phyloP scores from a whole-genome alignment of 2,888 invertebrate species.

The Deroplatys truncata region DNA sequence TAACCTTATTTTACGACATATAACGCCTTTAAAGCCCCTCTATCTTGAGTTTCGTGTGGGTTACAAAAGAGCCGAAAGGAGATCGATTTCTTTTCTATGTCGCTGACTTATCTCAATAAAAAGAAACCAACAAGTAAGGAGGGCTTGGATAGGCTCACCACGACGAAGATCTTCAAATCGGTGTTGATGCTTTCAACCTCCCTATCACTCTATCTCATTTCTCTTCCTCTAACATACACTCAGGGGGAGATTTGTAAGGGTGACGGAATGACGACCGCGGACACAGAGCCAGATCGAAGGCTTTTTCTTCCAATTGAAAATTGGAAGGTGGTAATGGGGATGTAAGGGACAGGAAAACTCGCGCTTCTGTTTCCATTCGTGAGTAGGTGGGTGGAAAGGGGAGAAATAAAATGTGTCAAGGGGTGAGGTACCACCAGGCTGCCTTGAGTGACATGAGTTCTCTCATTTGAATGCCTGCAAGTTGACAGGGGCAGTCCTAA shows the following conservation, averaged over 20 bases:
- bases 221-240: background rate
- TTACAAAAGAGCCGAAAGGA: background rate
- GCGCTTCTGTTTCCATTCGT: background rate
- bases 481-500: background rate
- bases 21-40: background rate
- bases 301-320: slow-evolving; percentile 4
- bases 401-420: background rate
- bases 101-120: background rate
- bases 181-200: background rate
- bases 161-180: background rate
- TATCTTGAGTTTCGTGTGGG: background rate
- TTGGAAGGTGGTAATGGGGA: background rate
- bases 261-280: background rate
- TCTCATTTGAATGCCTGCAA: background rate
- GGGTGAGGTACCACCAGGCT: background rate
- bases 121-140: background rate
- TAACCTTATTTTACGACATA: background rate
- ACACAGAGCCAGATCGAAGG: background rate
- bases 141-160: background rate
- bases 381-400: background rate
- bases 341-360: background rate
- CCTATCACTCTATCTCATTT: background rate
- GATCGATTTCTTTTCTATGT: background rate
- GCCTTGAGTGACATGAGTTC: background rate
- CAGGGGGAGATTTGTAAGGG: background rate